Percentiles rank a stretch among this genome's conserved stretches.
These are phyloP conservation scores for Atta texana DNA, from an alignment of 1,140 invertebrate species.

Conservation along the genomic window DNA sequence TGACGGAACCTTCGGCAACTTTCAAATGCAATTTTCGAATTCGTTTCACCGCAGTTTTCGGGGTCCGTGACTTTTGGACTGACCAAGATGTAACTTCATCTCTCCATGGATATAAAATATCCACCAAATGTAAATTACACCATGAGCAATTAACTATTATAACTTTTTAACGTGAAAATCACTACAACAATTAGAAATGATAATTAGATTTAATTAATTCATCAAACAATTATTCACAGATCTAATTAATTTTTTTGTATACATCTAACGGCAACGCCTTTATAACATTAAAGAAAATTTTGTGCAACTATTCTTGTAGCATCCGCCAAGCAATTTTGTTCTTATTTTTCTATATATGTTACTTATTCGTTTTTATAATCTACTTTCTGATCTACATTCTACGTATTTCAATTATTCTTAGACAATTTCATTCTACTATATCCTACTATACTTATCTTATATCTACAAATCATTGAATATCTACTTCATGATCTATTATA, in stretches of 20 bases:
- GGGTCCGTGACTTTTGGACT: slow-evolving; percentile 25
- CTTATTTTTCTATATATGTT: not conserved
- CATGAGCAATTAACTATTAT: not conserved
- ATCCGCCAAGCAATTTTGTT: not conserved
- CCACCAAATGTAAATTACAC: slow-evolving; percentile 1
- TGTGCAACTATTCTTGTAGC: not conserved
- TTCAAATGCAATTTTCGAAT: slow-evolving; percentile 81
- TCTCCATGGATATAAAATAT: not conserved
- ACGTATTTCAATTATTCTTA: not conserved
- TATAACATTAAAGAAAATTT: not conserved
- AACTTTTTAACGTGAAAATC: not conserved
- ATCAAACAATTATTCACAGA: not conserved
- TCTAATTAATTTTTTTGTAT: not conserved
- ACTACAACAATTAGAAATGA: not conserved
- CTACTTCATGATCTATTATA: not conserved
- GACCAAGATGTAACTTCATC: not conserved
- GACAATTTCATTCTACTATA: slow-evolving; percentile 10
- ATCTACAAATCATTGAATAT: not conserved
- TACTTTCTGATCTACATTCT: not conserved
- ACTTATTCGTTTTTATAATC: not conserved
- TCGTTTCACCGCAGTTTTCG: slow-evolving; percentile 54
- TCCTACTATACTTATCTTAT: not conserved
- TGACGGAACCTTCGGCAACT: slow-evolving; percentile 77
- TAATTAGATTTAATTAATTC: slow-evolving; percentile 7
- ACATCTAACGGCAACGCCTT: not conserved